phyloP scores from a whole-genome alignment of 2,113 vertebrate genomes.

The Poeciliopsis turrubarensis region DNA sequence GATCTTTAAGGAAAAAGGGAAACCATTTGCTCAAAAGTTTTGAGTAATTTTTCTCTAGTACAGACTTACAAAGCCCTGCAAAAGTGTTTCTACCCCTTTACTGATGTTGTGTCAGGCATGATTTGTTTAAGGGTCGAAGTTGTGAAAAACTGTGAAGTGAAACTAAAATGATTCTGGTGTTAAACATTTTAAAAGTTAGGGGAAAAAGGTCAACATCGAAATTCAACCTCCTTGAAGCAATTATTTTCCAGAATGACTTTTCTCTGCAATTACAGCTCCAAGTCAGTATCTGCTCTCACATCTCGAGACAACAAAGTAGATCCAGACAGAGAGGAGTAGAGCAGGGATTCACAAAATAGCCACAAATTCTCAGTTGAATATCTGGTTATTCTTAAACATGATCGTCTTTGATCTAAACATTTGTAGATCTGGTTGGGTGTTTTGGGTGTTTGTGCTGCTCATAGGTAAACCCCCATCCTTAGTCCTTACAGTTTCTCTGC shows the following conservation, averaged over 20 bases:
- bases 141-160: no score
- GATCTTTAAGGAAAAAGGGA: conserved; percentile 18
- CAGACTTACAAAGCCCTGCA: background rate
- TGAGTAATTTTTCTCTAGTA: background rate
- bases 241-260: background rate
- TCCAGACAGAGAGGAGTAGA: no score
- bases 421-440: background rate
- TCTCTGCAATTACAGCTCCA: background rate
- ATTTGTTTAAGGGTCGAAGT: background rate
- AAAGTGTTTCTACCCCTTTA: no score
- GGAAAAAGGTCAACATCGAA: no score
- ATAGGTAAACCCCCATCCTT: background rate
- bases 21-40: conserved; percentile 16
- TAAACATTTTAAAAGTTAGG: no score
- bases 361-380: background rate
- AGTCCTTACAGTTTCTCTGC: no score
- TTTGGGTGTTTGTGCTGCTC: background rate
- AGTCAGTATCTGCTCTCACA: background rate
- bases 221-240: no score
- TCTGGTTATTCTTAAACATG: background rate
- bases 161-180: no score
- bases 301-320: no score
- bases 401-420: background rate
- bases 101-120: no score
- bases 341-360: background rate